A percentile compares a stretch with the other conserved stretches of the same genome.
phyloP scores from a whole-genome alignment of 2,113 vertebrate species.

The Gobius niger region DNA sequence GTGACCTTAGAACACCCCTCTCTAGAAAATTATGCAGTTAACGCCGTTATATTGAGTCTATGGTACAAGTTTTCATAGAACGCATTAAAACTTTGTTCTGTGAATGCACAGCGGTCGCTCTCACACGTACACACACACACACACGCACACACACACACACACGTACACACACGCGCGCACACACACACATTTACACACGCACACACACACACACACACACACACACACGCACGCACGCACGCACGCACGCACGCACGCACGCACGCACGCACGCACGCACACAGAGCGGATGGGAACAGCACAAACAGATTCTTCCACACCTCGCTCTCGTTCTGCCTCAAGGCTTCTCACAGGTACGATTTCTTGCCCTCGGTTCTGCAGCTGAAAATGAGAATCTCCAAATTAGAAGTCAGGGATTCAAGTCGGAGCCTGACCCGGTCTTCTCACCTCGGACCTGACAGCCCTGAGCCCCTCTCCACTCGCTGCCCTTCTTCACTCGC shows the following conservation, averaged over 20 bases:
- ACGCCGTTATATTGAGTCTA: not conserved
- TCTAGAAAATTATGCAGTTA: not conserved
- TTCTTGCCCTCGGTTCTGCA: slow-evolving; percentile 73
- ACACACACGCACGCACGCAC: no score
- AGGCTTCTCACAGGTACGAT: slow-evolving; percentile 82
- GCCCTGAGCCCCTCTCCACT: slow-evolving; percentile 47
- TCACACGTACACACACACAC: no score
- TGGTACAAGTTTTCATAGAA: slow-evolving; percentile 24
- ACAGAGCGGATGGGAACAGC: slow-evolving; percentile 25
- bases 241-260: no score
- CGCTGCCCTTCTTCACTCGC: slow-evolving; percentile 12
- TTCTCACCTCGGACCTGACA: slow-evolving; percentile 79
- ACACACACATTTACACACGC: no score
- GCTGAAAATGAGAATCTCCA: slow-evolving; percentile 82
- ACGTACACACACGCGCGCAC: no score
- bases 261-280: not conserved
- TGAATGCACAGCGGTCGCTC: not conserved
- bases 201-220: no score
- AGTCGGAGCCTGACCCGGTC: slow-evolving; percentile 77
- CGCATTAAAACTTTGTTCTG: slow-evolving; percentile 14
- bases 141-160: no score
- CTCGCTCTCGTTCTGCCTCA: slow-evolving; percentile 76
- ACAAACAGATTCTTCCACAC: slow-evolving; percentile 78
- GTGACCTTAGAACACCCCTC: not conserved
- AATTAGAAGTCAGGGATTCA: slow-evolving; percentile 78